Conservation (phyloP, 2,797 vertebrate genomes). For the Phalanger gymnotis region DNA sequence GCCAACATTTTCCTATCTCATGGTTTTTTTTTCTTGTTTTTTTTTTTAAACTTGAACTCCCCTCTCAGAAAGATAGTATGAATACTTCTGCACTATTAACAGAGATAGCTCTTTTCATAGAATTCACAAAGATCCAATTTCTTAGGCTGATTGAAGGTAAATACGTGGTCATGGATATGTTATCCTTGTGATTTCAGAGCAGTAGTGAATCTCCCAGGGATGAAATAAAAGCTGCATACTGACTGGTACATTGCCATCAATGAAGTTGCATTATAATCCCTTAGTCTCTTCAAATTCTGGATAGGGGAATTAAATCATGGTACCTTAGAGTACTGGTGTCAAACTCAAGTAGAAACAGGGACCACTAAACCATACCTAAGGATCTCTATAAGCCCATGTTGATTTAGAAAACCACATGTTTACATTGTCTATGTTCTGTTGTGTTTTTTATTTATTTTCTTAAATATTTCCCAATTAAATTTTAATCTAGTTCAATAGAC, state of each 20-base stretch:
- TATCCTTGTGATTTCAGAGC: constrained; percentile 6
- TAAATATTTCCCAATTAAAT: not conserved
- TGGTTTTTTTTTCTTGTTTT: constrained; percentile 13
- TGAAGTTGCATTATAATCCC: not conserved
- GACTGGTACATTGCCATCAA: not conserved
- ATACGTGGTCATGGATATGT: constrained; percentile 21
- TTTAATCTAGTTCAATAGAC: not conserved
- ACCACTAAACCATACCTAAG: not conserved
- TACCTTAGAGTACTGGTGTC: not conserved
- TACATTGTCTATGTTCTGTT: not conserved
- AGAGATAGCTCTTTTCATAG: constrained; percentile 12
- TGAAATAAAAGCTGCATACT: constrained; percentile 19
- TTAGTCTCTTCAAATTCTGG: not conserved
- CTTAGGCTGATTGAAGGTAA: not conserved
- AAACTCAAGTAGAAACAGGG: not conserved
- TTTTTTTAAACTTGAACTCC: constrained; percentile 5
- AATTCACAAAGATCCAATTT: constrained; percentile 49
- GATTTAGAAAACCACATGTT: not conserved
- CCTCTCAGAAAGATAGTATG: constrained; percentile 34
- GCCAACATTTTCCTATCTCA: constrained; percentile 12
- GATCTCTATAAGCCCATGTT: not conserved
- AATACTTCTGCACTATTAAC: constrained; percentile 17
- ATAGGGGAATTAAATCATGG: not conserved
- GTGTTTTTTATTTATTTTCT: not conserved
- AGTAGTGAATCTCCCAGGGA: not conserved